Evolutionary conservation across 2,888 invertebrate species (phyloP), one percentile per base, ranked within the genome.

Genomic region (Ichneumon xanthorius): DNA sequence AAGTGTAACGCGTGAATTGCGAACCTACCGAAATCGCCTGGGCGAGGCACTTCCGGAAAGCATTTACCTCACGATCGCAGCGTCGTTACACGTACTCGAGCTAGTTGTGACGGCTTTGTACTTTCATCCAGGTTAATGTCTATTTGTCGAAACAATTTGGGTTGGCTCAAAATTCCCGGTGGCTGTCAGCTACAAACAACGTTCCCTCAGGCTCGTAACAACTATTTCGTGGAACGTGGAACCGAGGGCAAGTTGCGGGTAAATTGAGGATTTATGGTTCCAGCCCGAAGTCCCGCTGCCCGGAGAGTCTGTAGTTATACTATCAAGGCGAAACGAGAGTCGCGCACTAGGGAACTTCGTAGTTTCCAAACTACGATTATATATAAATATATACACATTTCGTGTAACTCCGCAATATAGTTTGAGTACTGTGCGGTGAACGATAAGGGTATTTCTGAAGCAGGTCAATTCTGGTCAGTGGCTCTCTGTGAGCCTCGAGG

Each of bases 121-220:
- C 7, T 53, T 50, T 33, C n/a, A 2, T 6, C 7, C 22, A 48
- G 45, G 19, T 19, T 78, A 55, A 61, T 48, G 26, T 58, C 53
- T 45, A 40, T 70, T 70, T 79, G 63, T 53, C 68, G 53, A 83
- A 83, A 83, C 75, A 83, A 83, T 83, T 83, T 79, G 37, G 79
- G 1, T 78, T 67, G 63, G 58, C 45, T 4, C 19, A 50, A 83
- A 61, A 70, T 53, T 50, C 79, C 53, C 30, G 16, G 73, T 33
- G 55, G 55, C 26, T 67, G 65, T 72, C 16, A 45, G 16, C 58
- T 7, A n/a, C 16, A 19, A 40, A 22, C 48, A 61, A 68, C 50
- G 19, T 68, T 40, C 30, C 70, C 65, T n/a, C 71, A 26, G 53
- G 58, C 45, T 26, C 58, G 40, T 71, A 76, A 84, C 84, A 65